Evolutionary conservation across 2,888 invertebrate species (phyloP).

Genomic region (Cosmia trapezina): DNA sequence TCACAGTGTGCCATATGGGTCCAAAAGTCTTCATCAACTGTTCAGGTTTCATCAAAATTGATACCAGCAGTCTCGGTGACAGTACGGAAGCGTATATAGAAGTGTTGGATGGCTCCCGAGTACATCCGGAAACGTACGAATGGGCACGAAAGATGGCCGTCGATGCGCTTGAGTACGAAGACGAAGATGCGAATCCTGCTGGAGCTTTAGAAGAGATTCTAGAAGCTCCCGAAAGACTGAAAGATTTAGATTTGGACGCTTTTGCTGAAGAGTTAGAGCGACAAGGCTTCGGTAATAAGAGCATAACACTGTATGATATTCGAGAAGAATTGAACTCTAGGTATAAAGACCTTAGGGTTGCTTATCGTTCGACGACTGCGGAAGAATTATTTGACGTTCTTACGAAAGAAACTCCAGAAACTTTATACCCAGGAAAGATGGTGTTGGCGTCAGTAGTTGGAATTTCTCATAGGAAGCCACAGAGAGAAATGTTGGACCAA

Average conservation of each 20-base stretch:
- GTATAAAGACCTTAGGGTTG: conserved; percentile 96
- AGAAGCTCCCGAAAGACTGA: conserved; percentile 97
- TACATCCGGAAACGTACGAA: conserved; percentile 99
- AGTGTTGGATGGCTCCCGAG: conserved; percentile 98
- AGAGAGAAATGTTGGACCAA: conserved; percentile 97
- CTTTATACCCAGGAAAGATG: conserved; percentile 97
- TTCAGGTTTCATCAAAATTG: conserved; percentile 99
- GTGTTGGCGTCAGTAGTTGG: conserved; percentile 95
- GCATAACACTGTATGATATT: conserved; percentile 99
- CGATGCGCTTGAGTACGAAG: conserved; percentile 99
- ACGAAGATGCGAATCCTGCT: conserved; percentile 98
- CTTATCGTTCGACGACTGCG: conserved; percentile 94
- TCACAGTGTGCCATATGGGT: conserved; percentile 98
- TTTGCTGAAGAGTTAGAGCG: conserved; percentile 99
- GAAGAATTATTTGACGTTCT: conserved; percentile 98
- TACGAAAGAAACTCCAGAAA: conserved; percentile 98
- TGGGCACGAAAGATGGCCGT: conserved; percentile 99
- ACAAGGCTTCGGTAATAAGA: conserved; percentile 96
- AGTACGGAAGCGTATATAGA: conserved; percentile 98
- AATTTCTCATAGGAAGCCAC: conserved; percentile 96
- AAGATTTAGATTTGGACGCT: conserved; percentile 99
- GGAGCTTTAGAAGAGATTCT: conserved; percentile 99
- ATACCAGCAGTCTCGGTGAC: conserved; percentile 98
- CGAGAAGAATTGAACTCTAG: conserved; percentile 98
- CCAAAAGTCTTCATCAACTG: conserved; percentile 99